These are phyloP conservation scores for Puntigrus tetrazona DNA, from an alignment of 2,113 vertebrate genomes.

Conservation along the genomic window DNA sequence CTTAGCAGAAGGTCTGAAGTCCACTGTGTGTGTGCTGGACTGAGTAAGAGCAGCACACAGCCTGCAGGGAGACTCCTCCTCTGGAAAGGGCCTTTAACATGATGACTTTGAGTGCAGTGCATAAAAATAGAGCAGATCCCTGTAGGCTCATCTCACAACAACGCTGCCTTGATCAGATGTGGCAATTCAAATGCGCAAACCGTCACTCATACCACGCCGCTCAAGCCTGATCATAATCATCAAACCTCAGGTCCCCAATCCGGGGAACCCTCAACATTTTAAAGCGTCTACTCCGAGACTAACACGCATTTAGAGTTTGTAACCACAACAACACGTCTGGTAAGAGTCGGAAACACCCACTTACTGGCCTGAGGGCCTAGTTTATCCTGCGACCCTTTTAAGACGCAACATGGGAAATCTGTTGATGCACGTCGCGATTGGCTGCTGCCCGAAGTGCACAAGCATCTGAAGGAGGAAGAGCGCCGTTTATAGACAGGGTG, in stretches of 20 bases:
- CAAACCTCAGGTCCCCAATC: background rate
- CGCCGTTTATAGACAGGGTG: constrained; percentile 5
- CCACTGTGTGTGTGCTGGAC: background rate
- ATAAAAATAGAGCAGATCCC: constrained; percentile 40
- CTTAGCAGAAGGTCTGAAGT: background rate
- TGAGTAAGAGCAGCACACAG: constrained; percentile 27
- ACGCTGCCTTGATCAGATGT: background rate
- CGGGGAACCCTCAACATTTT: constrained; percentile 38
- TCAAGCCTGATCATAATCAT: background rate
- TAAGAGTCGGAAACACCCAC: constrained; percentile 39
- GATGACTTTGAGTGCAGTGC: constrained; percentile 40
- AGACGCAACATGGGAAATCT: constrained; percentile 44
- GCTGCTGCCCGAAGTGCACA: background rate
- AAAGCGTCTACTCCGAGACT: constrained; percentile 14
- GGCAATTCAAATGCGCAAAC: background rate
- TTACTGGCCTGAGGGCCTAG: constrained; percentile 30
- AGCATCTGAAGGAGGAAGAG: background rate
- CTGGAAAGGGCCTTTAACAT: constrained; percentile 22
- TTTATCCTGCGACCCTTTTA: constrained; percentile 45
- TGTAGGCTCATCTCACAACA: constrained; percentile 1
- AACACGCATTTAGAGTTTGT: constrained; percentile 27
- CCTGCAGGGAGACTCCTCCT: constrained; percentile 22
- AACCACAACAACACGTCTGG: constrained; percentile 49
- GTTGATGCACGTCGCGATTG: background rate
- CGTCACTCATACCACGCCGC: background rate